Percentiles rank a stretch among this genome's conserved stretches.
Evolutionary conservation across 2,113 vertebrate species (phyloP).

Genomic region (Poeciliopsis turrubarensis): DNA sequence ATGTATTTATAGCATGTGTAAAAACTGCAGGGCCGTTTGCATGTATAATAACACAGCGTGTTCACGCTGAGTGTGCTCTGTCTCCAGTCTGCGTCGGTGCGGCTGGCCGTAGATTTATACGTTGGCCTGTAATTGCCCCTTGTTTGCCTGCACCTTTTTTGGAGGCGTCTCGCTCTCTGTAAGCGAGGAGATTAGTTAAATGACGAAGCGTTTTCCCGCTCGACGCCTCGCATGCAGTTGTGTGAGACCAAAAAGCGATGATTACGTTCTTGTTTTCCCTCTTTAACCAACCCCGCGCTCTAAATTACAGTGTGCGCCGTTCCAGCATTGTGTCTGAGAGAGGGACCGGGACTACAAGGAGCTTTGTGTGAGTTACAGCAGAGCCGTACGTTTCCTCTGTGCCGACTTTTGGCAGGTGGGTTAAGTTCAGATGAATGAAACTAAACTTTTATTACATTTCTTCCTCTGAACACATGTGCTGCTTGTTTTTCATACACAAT

Average conservation of each 20-base stretch:
- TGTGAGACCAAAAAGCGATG: conserved; percentile 33
- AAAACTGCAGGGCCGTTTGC: conserved; percentile 48
- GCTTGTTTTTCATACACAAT: neutral
- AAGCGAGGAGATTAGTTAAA: conserved; percentile 45
- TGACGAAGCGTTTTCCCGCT: conserved; percentile 12
- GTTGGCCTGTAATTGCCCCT: conserved; percentile 45
- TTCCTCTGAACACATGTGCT: conserved; percentile 20
- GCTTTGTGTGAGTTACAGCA: conserved; percentile 37
- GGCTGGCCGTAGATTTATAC: conserved; percentile 47
- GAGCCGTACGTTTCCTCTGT: conserved; percentile 36
- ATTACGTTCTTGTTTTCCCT: conserved; percentile 58
- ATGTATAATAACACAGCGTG: conserved; percentile 57
- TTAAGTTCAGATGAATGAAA: conserved; percentile 16
- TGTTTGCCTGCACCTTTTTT: conserved; percentile 61
- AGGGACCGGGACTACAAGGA: conserved; percentile 31
- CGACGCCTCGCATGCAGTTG: conserved; percentile 3
- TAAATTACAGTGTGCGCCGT: conserved; percentile 34
- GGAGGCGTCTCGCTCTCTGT: conserved; percentile 38
- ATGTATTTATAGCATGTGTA: conserved; percentile 62
- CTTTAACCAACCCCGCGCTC: conserved; percentile 43
- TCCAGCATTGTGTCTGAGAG: conserved; percentile 37
- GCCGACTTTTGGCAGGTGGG: conserved; percentile 15
- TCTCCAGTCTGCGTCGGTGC: conserved; percentile 30
- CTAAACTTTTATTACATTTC: conserved; percentile 14
- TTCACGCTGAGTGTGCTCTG: conserved; percentile 25